Conservation (phyloP, 2,113 vertebrate species). For the Actenoides lindsayi region DNA sequence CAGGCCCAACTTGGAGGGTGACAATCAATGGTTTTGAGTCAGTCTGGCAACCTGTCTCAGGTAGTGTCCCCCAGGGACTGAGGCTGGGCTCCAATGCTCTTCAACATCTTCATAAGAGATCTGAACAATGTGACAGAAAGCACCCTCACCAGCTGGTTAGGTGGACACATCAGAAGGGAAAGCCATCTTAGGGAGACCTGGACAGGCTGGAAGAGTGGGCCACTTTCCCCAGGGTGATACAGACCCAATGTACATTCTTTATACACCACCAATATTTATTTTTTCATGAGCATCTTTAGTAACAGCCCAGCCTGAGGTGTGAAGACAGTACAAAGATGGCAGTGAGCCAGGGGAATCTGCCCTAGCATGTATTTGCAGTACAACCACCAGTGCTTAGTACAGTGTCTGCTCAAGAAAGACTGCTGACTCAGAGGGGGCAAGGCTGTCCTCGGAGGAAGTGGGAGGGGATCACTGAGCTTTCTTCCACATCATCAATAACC, state of each 20-base stretch:
- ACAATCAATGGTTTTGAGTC: not conserved
- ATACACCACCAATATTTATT: not conserved
- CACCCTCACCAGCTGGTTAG: not conserved
- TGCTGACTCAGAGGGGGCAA: too few relatives aligned
- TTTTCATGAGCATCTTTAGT: not conserved
- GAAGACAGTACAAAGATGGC: not conserved
- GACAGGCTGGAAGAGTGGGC: not conserved
- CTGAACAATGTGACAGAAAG: fast-evolving
- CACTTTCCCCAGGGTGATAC: not conserved
- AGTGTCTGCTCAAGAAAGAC: too few relatives aligned
- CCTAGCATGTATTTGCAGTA: too few relatives aligned
- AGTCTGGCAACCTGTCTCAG: too few relatives aligned
- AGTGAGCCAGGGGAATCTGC: not conserved
- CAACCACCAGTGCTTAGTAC: too few relatives aligned
- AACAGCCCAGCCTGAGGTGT: not conserved
- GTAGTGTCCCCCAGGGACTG: not conserved
- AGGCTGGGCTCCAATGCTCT: not conserved
- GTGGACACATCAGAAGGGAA: not conserved
- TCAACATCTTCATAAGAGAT: not conserved
- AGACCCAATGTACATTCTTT: not conserved
- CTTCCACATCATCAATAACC: too few relatives aligned
- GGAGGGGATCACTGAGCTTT: too few relatives aligned
- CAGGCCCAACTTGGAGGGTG: not conserved
- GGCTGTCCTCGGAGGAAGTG: too few relatives aligned
- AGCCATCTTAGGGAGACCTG: not conserved